Conservation (phyloP, 2,888 invertebrate genomes). For the Elysia crispata region DNA sequence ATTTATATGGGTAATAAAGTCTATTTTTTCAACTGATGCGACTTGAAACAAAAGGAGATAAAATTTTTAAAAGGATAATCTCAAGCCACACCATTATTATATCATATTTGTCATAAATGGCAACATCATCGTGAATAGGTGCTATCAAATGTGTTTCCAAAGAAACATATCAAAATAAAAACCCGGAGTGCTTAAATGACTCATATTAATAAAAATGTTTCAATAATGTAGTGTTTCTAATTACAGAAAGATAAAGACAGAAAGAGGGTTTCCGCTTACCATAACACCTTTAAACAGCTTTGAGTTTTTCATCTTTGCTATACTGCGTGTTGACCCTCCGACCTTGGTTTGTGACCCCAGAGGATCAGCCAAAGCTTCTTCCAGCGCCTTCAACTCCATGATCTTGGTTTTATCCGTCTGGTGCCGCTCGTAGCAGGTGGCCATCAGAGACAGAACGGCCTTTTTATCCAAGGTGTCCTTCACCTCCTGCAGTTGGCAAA, state of each 20-base stretch:
- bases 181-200: too few species aligned
- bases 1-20: not conserved
- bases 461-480: slow-evolving; percentile 77
- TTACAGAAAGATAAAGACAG: not conserved
- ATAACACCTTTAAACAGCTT: slow-evolving; percentile 57
- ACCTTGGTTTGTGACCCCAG: slow-evolving; percentile 52
- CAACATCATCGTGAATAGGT: too few species aligned
- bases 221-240: not conserved
- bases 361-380: slow-evolving; percentile 52
- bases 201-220: too few species aligned
- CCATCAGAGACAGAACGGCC: slow-evolving; percentile 73
- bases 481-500: slow-evolving; percentile 68
- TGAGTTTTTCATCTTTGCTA: slow-evolving; percentile 49
- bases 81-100: too few species aligned
- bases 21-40: not conserved
- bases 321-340: slow-evolving; percentile 58
- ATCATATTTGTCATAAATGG: too few species aligned
- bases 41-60: too few species aligned
- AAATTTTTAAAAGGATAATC: too few species aligned
- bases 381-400: slow-evolving; percentile 67
- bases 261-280: slow-evolving; percentile 52
- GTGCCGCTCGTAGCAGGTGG: slow-evolving; percentile 75
- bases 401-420: slow-evolving; percentile 70
- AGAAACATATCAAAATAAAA: too few species aligned
- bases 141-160: too few species aligned